Evolutionary conservation across 2,888 invertebrate species (phyloP).

Genomic region (Himalopsyche anomala): DNA sequence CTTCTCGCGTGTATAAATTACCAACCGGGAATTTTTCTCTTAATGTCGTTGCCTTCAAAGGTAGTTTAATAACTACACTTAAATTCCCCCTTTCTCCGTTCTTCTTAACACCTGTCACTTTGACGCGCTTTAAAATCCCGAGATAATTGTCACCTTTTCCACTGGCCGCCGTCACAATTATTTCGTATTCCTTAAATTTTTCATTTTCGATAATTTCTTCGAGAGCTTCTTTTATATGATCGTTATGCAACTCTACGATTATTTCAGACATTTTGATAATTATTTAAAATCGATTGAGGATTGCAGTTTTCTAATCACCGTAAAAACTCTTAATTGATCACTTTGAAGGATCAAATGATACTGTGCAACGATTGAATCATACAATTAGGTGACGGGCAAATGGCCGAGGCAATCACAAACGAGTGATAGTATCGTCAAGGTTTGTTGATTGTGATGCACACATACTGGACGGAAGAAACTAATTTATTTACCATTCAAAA

Average conservation of each 20-base stretch:
- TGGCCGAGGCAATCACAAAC: no score
- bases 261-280: not conserved
- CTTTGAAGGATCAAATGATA: not conserved
- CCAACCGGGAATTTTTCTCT: conserved; percentile 32
- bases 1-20: conserved; percentile 47
- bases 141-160: not conserved
- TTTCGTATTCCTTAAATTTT: not conserved
- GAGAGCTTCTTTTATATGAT: not conserved
- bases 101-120: not conserved
- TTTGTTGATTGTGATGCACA: no score
- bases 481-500: no score
- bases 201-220: not conserved
- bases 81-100: not conserved
- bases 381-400: not conserved
- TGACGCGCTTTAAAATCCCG: not conserved
- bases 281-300: not conserved
- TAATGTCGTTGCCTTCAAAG: not conserved
- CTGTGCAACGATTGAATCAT: not conserved
- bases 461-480: no score
- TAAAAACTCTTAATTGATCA: not conserved
- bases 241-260: not conserved
- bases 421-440: no score
- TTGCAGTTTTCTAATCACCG: not conserved
- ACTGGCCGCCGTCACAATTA: not conserved
- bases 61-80: not conserved